These are phyloP conservation scores for Stylophora pistillata DNA, from an alignment of 64 coral and sea anemone species.

Conservation along the genomic window DNA sequence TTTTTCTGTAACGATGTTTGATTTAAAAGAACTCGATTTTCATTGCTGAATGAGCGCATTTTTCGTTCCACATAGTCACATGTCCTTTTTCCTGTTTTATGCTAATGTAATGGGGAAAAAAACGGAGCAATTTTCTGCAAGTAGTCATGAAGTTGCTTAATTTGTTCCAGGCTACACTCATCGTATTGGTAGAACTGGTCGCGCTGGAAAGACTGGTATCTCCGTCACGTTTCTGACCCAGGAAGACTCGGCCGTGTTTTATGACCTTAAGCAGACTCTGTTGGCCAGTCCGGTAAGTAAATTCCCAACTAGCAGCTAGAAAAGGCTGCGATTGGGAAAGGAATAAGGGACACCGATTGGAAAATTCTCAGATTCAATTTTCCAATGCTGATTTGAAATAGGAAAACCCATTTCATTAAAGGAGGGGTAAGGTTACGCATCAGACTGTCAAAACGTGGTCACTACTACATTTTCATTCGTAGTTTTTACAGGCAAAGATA, in stretches of 20 bases:
- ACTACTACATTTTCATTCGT: too few relatives aligned
- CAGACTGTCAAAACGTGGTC: too few relatives aligned
- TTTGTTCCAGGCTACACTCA: conserved; percentile 83
- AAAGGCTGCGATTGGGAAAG: background rate
- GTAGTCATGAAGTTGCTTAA: background rate
- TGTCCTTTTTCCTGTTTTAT: too few relatives aligned
- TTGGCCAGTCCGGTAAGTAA: conserved; percentile 84
- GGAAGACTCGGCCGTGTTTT: conserved; percentile 89
- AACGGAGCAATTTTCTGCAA: too few relatives aligned
- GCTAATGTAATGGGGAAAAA: too few relatives aligned
- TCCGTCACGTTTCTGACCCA: conserved; percentile 86
- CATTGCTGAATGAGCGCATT: background rate
- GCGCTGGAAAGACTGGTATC: conserved; percentile 94
- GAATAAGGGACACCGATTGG: background rate
- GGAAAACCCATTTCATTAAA: too few relatives aligned
- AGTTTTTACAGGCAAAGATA: too few relatives aligned
- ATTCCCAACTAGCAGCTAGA: background rate
- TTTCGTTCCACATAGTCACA: background rate
- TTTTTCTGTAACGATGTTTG: too few relatives aligned
- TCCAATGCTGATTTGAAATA: too few relatives aligned
- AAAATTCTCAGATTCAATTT: background rate
- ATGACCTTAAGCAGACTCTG: conserved; percentile 94
- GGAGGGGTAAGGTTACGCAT: too few relatives aligned
- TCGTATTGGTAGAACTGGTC: conserved; percentile 97
- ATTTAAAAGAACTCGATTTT: too few relatives aligned